Percentiles rank a stretch among this genome's conserved stretches.
These are phyloP conservation scores for Salminus brasiliensis DNA, from an alignment of 2,113 vertebrate species.

Conservation along the genomic window DNA sequence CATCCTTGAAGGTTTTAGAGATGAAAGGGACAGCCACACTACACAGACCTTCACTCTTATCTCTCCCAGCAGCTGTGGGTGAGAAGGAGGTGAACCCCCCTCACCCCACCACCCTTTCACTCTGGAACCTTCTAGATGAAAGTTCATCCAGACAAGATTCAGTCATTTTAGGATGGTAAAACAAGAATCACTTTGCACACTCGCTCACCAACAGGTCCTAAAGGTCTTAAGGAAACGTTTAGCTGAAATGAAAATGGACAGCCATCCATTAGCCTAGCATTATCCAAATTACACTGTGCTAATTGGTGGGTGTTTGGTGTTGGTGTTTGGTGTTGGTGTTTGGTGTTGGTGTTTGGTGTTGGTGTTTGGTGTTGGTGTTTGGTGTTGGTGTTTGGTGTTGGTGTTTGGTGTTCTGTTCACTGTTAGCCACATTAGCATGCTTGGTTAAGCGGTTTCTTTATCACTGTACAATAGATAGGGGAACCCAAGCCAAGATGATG, in stretches of 20 bases:
- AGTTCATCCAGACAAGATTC: not conserved
- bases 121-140: slow-evolving; percentile 16
- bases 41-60: slow-evolving; percentile 17
- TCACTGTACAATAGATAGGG: not conserved
- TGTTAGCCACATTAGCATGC: not conserved
- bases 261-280: no score
- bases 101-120: not conserved
- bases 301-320: no score
- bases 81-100: not conserved
- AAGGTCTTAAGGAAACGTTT: not conserved
- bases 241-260: no score
- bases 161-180: not conserved
- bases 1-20: not conserved
- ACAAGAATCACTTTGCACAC: not conserved
- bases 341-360: no score
- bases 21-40: slow-evolving; percentile 23
- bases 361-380: no score
- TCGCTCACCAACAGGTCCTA: no score
- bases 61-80: slow-evolving; percentile 21
- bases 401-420: not conserved
- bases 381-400: no score
- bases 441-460: not conserved
- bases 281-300: no score
- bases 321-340: no score
- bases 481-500: slow-evolving; percentile 2